Base-by-base conservation (phyloP, 2,888 invertebrate species). In the Chironomus tentans region DNA sequence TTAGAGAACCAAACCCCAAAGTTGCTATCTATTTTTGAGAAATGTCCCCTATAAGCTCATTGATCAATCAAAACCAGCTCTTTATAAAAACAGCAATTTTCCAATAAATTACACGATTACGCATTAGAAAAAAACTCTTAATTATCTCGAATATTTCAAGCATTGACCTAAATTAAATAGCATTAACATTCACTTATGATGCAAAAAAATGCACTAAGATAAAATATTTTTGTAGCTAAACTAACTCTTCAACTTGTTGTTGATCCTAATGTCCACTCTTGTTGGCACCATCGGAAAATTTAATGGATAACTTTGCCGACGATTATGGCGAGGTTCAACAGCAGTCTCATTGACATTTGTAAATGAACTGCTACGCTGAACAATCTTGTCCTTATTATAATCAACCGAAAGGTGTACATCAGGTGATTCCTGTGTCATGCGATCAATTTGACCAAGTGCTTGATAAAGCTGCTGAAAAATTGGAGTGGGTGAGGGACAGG, bases 391-490 rank as follows among this genome's bases (percentile, higher is more conserved):
- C 65, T 2, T 22, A 3, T 24, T 65, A 7, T 13, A 24, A 13
- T 69, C 28, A 15, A 68, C 21, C 2, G 12, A 62, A 4, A n/a
- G 15, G 21, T 18, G 62, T 4, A 24, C 15, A 72, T 81, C 80
- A 13, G 80, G 78, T 47, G 81, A 79, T 77, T 81, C 80, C 7
- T 80, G 77, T 77, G 81, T 79, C 56, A 81, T 79, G 15, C 81
- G 81, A 77, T 84, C 84, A 82, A 82, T 84, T 77, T 83, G 81
- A 48, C 80, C 81, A 75, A 84, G 82, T 18, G 82, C 82, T 76
- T 81, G 78, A 78, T 83, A 87, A 50, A 87, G 83, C 78, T 86
- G 86, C 78, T 87, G 87, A 79, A 86, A 84, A 79, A 86, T 81
- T 65, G 87, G 87, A 5, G 86, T 85, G 75, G 85, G 85, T 15